Evolutionary conservation across 2,113 vertebrate species (phyloP), one percentile per base, ranked within the genome.

Genomic region (Pedionomus torquatus): DNA sequence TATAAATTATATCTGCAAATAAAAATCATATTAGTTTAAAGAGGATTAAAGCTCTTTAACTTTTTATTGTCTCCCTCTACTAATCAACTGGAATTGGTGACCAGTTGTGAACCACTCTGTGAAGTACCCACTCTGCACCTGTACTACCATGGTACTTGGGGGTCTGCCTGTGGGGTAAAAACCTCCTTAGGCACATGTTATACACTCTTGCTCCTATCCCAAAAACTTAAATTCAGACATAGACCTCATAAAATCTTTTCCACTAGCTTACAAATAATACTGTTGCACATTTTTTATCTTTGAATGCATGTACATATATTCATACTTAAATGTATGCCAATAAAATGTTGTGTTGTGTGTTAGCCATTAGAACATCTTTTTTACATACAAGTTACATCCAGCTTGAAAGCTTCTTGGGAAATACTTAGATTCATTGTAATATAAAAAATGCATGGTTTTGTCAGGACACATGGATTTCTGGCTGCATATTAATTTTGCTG

Each of bases 401-500:
- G 28, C n/a, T 80, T 60, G 39, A 91, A 75, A 85, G 28, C 26
- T 83, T 74, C 49, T n/a, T 80, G 63, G 71, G 33, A 80, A 85
- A 68, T 26, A 2, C 19, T 90, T n/a, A 44, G 41, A 37, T 77
- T 61, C 24, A 11, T 54, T 44, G 17, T 57, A 28, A 25, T 78
- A 79, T 31, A 48, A 69, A 88, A 96, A 17, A 31, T 48, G n/a
- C 23, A 54, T 0, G 0, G 7, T 52, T 89, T 93, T 90, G 24
- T 80, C 49, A 54, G 65, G 43, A 84, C 64, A 39, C 57, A 43
- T 55, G 54, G 37, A 70, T 77, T 91, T 82, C 87, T 89, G 65
- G 46, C 61, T 89, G 52, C 28, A 41, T 87, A 76, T 88, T 95
- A 85, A 91, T 96, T 92, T 79, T 91, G n/a, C 52, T 91, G 21